phyloP scores from a whole-genome alignment of 2,797 vertebrate species.

The Coranthus polyacanthus region DNA sequence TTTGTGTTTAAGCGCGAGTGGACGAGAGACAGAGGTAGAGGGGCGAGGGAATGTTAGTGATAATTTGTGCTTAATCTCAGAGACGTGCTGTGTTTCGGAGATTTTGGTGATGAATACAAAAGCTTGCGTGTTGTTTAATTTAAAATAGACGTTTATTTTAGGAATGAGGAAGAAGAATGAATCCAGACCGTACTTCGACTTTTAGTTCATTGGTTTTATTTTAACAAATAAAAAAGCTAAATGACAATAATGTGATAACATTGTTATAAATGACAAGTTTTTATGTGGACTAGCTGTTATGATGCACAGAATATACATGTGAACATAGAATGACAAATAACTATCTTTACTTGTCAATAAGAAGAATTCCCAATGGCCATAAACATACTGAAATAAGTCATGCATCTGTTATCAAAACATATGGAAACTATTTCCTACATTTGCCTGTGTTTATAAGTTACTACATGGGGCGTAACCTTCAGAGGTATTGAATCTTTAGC shows the following conservation, averaged over 20 bases:
- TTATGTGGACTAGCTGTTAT: neutral
- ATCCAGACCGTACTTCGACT: too few relatives aligned
- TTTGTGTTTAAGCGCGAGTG: too few relatives aligned
- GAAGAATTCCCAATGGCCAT: neutral
- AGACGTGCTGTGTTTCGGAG: too few relatives aligned
- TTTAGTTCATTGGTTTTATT: too few relatives aligned
- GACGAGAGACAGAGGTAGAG: neutral
- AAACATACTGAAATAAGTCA: neutral
- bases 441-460: neutral
- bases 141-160: too few relatives aligned
- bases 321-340: too few relatives aligned
- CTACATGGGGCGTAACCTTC: neutral
- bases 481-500: slow-evolving; percentile 10
- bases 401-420: slow-evolving; percentile 8
- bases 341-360: too few relatives aligned
- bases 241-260: neutral
- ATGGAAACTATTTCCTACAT: slow-evolving; percentile 3
- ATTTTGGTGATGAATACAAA: slow-evolving; percentile 1
- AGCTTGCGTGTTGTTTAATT: neutral
- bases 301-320: neutral
- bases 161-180: too few relatives aligned
- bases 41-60: neutral
- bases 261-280: too few relatives aligned
- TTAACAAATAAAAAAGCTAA: too few relatives aligned
- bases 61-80: neutral